phyloP scores from a whole-genome alignment of 2,888 invertebrate genomes.

The Dasypogon diadema region DNA sequence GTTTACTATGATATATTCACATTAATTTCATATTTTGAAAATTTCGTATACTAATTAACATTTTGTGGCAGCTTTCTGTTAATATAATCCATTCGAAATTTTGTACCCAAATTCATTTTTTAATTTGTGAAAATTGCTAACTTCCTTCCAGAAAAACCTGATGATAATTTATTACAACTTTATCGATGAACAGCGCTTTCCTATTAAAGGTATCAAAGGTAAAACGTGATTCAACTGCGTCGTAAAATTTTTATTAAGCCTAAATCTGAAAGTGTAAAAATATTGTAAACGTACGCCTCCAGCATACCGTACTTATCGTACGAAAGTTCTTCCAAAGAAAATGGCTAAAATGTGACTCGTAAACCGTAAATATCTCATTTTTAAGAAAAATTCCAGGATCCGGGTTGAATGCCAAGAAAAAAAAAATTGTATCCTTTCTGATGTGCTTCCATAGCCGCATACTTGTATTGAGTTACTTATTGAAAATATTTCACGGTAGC shows the following conservation, averaged over 20 bases:
- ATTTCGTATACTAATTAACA: too few species aligned
- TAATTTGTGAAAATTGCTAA: too few species aligned
- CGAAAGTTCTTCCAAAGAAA: slow-evolving; percentile 4
- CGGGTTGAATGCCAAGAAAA: slow-evolving; percentile 32
- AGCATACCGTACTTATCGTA: neutral
- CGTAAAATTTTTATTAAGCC: slow-evolving; percentile 38
- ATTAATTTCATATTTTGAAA: too few species aligned
- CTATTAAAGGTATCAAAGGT: slow-evolving; percentile 31
- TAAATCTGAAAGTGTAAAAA: slow-evolving; percentile 42
- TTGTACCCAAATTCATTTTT: too few species aligned
- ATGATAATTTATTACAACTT: slow-evolving; percentile 22
- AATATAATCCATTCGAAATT: too few species aligned
- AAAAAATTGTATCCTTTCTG: slow-evolving; percentile 23
- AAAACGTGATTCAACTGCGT: slow-evolving; percentile 31
- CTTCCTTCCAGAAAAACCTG: neutral
- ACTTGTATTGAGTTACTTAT: slow-evolving; percentile 38
- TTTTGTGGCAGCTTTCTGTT: too few species aligned
- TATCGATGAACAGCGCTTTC: slow-evolving; percentile 41
- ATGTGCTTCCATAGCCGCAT: neutral
- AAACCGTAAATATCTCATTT: slow-evolving; percentile 43
- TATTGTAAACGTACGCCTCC: slow-evolving; percentile 26
- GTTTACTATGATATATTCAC: too few species aligned
- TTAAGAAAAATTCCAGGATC: slow-evolving; percentile 30
- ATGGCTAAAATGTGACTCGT: slow-evolving; percentile 35
- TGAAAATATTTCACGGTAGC: slow-evolving; percentile 36